Conservation (phyloP, 2,888 invertebrate species). For the Paralinhomoeus sp. region DNA sequence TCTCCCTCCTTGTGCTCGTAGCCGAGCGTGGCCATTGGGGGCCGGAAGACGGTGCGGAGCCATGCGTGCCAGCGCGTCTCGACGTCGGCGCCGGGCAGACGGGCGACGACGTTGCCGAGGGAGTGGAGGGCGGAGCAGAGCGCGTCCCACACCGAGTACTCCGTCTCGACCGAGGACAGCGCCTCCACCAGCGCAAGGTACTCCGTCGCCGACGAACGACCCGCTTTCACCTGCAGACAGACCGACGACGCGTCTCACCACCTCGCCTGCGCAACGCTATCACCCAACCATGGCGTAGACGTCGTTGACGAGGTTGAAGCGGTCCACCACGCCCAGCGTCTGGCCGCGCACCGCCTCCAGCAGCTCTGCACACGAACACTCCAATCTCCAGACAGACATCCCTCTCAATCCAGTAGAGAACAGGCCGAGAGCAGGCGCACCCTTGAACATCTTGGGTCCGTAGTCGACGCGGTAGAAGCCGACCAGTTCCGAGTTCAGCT, state of each 20-base stretch:
- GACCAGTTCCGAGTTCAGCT: conserved; percentile 22
- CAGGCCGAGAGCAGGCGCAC: no score
- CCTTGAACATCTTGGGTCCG: conserved; percentile 3
- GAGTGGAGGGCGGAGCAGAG: background rate
- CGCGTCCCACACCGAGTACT: background rate
- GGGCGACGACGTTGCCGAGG: background rate
- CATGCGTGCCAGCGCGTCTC: no score
- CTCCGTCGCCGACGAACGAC: no score
- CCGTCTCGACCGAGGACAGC: no score
- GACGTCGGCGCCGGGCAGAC: background rate
- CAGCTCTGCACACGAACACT: conserved; percentile 26
- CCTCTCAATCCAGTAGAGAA: no score
- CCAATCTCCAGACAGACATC: no score
- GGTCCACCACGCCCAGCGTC: conserved; percentile 59
- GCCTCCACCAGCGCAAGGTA: no score
- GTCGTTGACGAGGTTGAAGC: conserved; percentile 68
- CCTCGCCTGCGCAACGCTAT: background rate
- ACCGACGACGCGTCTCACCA: no score
- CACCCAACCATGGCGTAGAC: conserved; percentile 54
- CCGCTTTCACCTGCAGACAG: background rate
- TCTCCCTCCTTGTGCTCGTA: background rate
- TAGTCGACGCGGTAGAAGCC: background rate
- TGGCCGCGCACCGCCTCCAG: conserved; percentile 55
- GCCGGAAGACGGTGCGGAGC: background rate
- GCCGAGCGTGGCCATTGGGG: background rate